Evolutionary conservation across 2,113 vertebrate genomes (phyloP).

Genomic region (Panthera leo): DNA sequence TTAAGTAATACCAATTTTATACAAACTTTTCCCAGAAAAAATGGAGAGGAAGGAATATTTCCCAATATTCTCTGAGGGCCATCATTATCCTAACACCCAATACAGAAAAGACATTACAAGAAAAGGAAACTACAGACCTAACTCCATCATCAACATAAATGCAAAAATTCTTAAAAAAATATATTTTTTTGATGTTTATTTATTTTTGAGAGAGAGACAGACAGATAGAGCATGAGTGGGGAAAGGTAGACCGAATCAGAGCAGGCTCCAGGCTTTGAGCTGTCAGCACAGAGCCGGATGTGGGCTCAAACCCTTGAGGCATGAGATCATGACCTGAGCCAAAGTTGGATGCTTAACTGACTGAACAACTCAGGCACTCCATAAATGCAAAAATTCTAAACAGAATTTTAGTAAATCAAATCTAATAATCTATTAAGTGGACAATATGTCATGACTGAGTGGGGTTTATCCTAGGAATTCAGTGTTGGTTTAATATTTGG

Average conservation of each 20-base stretch:
- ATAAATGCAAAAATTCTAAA: conserved; percentile 17
- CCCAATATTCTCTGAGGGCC: not conserved
- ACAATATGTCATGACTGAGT: not conserved
- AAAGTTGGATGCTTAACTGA: too few species aligned
- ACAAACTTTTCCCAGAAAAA: not conserved
- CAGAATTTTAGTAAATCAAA: not conserved
- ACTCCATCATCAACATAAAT: not conserved
- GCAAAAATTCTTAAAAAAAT: not conserved
- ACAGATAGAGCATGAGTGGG: too few species aligned
- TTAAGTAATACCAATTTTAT: not conserved
- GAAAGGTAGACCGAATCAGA: too few species aligned
- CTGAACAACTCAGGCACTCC: too few species aligned
- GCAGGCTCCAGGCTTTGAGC: too few species aligned
- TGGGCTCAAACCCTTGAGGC: too few species aligned
- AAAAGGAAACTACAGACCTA: not conserved
- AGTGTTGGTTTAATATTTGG: not conserved
- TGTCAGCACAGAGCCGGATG: too few species aligned
- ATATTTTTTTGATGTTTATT: too few species aligned
- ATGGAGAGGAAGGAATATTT: not conserved
- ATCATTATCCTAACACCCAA: not conserved
- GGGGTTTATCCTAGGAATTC: not conserved
- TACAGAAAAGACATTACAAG: not conserved
- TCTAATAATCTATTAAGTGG: not conserved
- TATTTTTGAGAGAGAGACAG: too few species aligned
- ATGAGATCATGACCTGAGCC: too few species aligned